These are phyloP conservation scores for Tangara arthus DNA, from an alignment of 2,797 vertebrate species.

Conservation along the genomic window DNA sequence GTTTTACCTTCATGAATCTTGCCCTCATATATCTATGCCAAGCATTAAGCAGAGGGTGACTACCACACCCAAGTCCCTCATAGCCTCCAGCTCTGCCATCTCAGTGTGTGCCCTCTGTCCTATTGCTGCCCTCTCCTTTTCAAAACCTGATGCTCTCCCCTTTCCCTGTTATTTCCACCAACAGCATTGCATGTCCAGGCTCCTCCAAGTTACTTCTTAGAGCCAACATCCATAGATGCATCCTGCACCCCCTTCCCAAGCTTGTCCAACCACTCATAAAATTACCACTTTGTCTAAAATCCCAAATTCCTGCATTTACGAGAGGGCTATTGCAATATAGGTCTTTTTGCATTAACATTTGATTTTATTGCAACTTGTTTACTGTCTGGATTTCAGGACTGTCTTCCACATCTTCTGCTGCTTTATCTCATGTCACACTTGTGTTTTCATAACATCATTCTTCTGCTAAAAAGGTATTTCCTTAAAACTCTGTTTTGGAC, in stretches of 20 bases:
- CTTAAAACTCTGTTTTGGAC: background rate
- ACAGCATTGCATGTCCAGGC: background rate
- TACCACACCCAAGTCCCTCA: background rate
- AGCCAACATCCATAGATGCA: background rate
- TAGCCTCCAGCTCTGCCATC: background rate
- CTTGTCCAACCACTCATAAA: background rate
- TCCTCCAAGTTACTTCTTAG: background rate
- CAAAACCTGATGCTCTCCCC: background rate
- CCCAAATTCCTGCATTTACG: background rate
- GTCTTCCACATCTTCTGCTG: background rate
- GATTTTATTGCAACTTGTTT: background rate
- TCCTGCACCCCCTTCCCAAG: background rate
- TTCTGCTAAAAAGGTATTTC: background rate
- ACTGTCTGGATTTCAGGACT: background rate
- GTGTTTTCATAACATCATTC: background rate
- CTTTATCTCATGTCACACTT: background rate
- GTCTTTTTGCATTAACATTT: background rate
- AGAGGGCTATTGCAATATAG: background rate
- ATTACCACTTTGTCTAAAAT: background rate
- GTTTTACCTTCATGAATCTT: background rate
- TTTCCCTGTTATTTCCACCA: background rate
- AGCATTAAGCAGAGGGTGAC: rapidly evolving
- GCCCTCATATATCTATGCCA: background rate
- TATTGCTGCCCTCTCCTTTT: background rate
- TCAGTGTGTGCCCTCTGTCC: background rate